phyloP scores from a whole-genome alignment of 2,888 invertebrate species.

The Penaeus monodon region DNA sequence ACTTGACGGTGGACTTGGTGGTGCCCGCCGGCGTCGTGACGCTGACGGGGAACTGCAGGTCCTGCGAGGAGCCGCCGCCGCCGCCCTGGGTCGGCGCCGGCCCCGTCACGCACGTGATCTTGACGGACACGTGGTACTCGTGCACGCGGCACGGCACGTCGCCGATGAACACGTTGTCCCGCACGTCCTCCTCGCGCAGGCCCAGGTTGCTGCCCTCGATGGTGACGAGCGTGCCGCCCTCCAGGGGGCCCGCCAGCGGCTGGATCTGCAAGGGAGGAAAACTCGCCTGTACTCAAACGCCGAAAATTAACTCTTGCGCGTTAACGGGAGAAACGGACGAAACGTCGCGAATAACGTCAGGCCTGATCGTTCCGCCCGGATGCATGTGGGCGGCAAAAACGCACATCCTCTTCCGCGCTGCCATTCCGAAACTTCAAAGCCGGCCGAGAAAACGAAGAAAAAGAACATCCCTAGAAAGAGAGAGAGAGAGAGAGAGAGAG shows the following conservation, averaged over 20 bases:
- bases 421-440: no score
- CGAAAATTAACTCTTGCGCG: no score
- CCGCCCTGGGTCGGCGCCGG: constrained; percentile 71
- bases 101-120: constrained; percentile 91
- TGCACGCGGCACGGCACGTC: constrained; percentile 88
- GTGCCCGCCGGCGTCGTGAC: constrained; percentile 92
- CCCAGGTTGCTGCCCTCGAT: constrained; percentile 98
- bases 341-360: no score
- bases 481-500: no score
- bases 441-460: neutral
- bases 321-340: no score
- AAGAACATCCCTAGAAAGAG: no score
- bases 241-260: constrained; percentile 94
- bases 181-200: constrained; percentile 89
- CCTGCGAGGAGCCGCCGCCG: constrained; percentile 68
- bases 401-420: no score
- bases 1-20: constrained; percentile 89
- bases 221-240: constrained; percentile 95
- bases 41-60: constrained; percentile 85
- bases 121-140: constrained; percentile 92
- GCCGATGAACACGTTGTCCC: constrained; percentile 91
- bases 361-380: no score
- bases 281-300: no score
- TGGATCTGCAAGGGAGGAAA: constrained; percentile 77
- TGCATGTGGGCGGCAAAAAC: no score